Percentiles rank a stretch among this genome's conserved stretches.
Conservation (phyloP, 92 coral and sea anemone genomes). For the Nematostella vectensis region DNA sequence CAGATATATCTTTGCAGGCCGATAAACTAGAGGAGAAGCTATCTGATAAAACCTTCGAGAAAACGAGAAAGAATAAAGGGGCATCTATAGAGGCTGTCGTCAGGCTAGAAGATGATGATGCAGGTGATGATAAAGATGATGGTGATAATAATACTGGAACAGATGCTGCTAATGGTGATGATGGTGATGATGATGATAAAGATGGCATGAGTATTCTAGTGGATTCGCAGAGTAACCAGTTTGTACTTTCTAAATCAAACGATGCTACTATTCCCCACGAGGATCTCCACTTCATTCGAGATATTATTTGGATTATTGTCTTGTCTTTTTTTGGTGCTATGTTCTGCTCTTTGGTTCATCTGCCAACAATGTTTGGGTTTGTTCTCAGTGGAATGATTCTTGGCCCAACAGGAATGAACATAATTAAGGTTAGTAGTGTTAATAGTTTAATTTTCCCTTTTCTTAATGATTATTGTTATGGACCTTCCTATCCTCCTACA, state of each 20-base stretch:
- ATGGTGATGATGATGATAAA: conserved; percentile 29
- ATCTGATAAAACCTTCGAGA: conserved; percentile 76
- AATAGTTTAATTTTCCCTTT: too few relatives aligned
- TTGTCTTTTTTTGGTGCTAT: conserved; percentile 74
- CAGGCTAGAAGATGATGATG: conserved; percentile 34
- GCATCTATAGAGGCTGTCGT: conserved; percentile 92
- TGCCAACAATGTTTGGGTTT: conserved; percentile 97
- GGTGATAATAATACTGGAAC: conserved; percentile 12
- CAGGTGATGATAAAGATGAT: conserved; percentile 3
- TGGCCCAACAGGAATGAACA: conserved; percentile 86
- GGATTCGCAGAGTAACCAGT: conserved; percentile 88
- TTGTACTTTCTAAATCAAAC: conserved; percentile 88
- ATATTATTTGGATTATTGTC: conserved; percentile 66
- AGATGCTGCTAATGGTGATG: not conserved
- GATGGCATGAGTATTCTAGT: conserved; percentile 82
- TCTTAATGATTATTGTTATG: too few relatives aligned
- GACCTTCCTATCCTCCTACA: too few relatives aligned
- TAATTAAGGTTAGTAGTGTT: conserved; percentile 61
- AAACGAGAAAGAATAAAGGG: conserved; percentile 60
- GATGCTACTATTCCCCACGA: conserved; percentile 95
- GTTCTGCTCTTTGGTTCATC: conserved; percentile 55
- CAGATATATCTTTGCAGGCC: conserved; percentile 78
- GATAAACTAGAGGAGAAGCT: conserved; percentile 82
- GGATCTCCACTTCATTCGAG: conserved; percentile 85
- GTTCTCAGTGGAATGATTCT: conserved; percentile 90